Conservation (phyloP, 2,888 invertebrate species). For the Icerya purchasi region DNA sequence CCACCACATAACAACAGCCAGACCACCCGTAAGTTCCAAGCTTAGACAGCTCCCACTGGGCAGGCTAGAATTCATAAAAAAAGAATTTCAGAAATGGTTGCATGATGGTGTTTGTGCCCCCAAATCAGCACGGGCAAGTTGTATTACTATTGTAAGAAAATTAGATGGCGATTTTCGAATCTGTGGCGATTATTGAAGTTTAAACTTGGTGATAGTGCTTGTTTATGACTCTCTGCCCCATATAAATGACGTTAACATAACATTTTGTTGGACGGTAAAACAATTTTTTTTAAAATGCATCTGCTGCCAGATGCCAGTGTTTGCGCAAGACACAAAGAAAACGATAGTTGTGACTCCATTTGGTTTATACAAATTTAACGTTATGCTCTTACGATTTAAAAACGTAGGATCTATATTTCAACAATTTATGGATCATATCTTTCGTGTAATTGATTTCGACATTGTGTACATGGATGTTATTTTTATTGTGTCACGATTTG, state of each 20-base stretch:
- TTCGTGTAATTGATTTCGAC: background rate
- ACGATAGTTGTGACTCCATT: too few species aligned
- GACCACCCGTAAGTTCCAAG: slow-evolving; percentile 4
- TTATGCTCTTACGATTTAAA: slow-evolving; percentile 22
- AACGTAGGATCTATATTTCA: slow-evolving; percentile 22
- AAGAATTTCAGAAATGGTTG: slow-evolving; percentile 22
- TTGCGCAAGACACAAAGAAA: slow-evolving; percentile 19
- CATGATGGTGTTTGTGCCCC: slow-evolving; percentile 25
- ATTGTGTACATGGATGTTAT: slow-evolving; percentile 22
- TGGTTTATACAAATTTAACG: slow-evolving; percentile 21
- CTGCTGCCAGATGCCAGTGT: slow-evolving; percentile 19
- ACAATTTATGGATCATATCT: slow-evolving; percentile 8
- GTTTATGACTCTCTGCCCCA: slow-evolving; percentile 21
- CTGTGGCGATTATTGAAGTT: slow-evolving; percentile 20
- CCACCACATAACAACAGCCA: slow-evolving; percentile 2
- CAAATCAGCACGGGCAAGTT: slow-evolving; percentile 24
- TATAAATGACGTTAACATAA: slow-evolving; percentile 19
- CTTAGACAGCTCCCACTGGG: background rate
- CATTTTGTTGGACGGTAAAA: slow-evolving; percentile 16
- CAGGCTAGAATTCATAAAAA: background rate
- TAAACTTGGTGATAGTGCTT: slow-evolving; percentile 20
- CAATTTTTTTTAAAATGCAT: slow-evolving; percentile 17
- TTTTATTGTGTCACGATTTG: slow-evolving; percentile 15
- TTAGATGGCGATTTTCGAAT: too few species aligned
- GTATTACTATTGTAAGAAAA: slow-evolving; percentile 22